Percentiles rank a stretch among this genome's conserved stretches.
Evolutionary conservation across 1,140 invertebrate genomes (phyloP).

Genomic region (Choristoneura fumiferana): DNA sequence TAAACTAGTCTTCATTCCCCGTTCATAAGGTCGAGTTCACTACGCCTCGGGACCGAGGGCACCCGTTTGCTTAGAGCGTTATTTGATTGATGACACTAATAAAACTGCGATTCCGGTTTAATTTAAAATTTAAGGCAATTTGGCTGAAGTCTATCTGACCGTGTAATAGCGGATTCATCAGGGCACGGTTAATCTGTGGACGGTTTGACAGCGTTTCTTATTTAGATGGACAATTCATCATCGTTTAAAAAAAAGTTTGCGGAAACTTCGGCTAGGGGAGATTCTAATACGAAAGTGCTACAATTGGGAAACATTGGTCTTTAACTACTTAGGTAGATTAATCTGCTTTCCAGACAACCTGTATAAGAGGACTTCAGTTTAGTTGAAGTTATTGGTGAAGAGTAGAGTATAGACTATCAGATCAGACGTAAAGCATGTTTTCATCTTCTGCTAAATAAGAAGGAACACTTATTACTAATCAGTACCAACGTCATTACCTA

Average conservation of each 20-base stretch:
- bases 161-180: slow-evolving; percentile 66
- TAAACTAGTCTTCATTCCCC: slow-evolving; percentile 32
- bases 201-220: slow-evolving; percentile 4
- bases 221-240: slow-evolving; percentile 17
- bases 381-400: no score
- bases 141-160: slow-evolving; percentile 63
- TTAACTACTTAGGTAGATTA: no score
- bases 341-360: no score
- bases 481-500: no score
- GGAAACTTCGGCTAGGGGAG: neutral
- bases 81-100: slow-evolving; percentile 77
- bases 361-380: no score
- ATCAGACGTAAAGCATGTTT: no score
- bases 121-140: slow-evolving; percentile 77
- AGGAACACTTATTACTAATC: no score
- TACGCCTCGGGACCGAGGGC: slow-evolving; percentile 31
- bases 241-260: slow-evolving; percentile 6
- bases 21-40: slow-evolving; percentile 48
- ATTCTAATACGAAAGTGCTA: neutral
- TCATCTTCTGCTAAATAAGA: no score
- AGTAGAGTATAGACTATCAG: no score
- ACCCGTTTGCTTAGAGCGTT: slow-evolving; percentile 55
- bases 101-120: slow-evolving; percentile 77
- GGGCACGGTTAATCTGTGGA: slow-evolving; percentile 20
- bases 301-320: no score